Evolutionary conservation across 1,140 invertebrate genomes (phyloP), one percentile per base, ranked within the genome.

Genomic region (Pentalonia nigronervosa): DNA sequence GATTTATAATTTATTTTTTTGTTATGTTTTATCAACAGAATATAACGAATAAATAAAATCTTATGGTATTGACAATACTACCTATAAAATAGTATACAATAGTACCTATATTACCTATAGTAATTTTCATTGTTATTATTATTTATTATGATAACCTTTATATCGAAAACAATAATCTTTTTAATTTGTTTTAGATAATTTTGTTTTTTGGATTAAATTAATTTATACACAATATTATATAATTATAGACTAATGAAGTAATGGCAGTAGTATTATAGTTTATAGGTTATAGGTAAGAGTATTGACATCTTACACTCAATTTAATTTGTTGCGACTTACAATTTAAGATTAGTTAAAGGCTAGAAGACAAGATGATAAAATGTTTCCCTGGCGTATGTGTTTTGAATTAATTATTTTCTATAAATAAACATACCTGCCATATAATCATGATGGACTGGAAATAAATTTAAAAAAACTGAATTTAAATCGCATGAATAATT

Each of bases 91-190:
- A n/a, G n/a, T n/a, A n/a, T n/a, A n/a, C n/a, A n/a, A n/a, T n/a
- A n/a, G n/a, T n/a, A n/a, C n/a, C n/a, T n/a, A n/a, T n/a, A n/a
- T 21, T 41, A 84, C 7, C n/a, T n/a, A 67, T 67, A 6, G 2
- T 76, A 76, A 76, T 76, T 84, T 45, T 84, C 81, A 45, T 84
- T 84, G 81, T 84, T 84, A 45, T 41, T 83, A 21, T 83, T 41
- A 36, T 25, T n/a, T n/a, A n/a, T n/a, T n/a, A n/a, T n/a, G 36
- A 45, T 84, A 84, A 84, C 36, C 23, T 84, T 84, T 84, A 84
- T 2, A 41, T 41, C 36, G 7, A 67, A 67, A 67, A 67, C 30
- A n/a, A n/a, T 67, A 67, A 67, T 67, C 14, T 67, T 67, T n/a
- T n/a, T 67, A 67, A 67, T 67, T 67, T n/a, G 60, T 67, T 67